Conservation (phyloP, 2,797 vertebrate genomes). For the Schizopygopsis malacanthus region DNA sequence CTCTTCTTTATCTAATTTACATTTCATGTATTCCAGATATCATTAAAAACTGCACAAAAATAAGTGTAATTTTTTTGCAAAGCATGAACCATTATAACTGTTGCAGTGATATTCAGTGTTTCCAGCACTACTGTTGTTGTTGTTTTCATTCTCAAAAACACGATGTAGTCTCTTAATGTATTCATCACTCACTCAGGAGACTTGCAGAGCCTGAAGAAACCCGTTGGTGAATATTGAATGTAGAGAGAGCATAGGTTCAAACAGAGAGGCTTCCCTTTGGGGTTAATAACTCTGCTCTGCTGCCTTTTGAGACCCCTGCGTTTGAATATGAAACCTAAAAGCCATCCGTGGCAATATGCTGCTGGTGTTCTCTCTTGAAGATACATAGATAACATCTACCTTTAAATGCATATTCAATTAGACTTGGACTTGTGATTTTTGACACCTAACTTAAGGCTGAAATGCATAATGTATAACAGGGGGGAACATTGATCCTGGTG, state of each 20-base stretch:
- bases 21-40: neutral
- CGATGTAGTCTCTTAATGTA: neutral
- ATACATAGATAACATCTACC: constrained; percentile 8
- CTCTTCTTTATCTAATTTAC: neutral
- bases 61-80: neutral
- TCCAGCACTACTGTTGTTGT: neutral
- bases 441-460: neutral
- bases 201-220: constrained; percentile 24
- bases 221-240: constrained; percentile 31
- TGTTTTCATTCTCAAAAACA: constrained; percentile 27
- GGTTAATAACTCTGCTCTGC: constrained; percentile 17
- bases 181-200: constrained; percentile 23
- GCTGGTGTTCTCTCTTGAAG: constrained; percentile 13
- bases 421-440: neutral
- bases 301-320: constrained; percentile 13
- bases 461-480: neutral
- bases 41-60: neutral
- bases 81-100: neutral
- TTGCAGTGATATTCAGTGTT: constrained; percentile 8
- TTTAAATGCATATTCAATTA: neutral
- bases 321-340: constrained; percentile 11
- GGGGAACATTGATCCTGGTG: too few species aligned
- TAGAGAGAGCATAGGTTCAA: constrained; percentile 10
- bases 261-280: constrained; percentile 15
- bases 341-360: neutral